Conservation (phyloP, 2,113 vertebrate species). For the Poeciliopsis turrubarensis region DNA sequence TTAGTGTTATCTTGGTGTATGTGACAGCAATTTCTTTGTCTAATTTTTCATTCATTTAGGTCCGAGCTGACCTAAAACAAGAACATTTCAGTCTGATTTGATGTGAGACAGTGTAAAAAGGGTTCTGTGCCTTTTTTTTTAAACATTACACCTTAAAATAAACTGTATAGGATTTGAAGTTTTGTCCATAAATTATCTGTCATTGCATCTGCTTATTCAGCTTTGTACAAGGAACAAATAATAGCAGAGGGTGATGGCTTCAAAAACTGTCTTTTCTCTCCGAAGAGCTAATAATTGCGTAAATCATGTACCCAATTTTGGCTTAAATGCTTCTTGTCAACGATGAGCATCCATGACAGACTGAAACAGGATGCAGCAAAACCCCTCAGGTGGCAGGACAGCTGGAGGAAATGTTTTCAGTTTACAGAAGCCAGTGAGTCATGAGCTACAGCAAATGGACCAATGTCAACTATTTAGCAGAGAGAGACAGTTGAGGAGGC, state of each 20-base stretch:
- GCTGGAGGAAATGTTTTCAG: background rate
- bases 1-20: background rate
- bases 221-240: too few species aligned
- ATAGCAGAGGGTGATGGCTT: too few species aligned
- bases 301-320: background rate
- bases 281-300: background rate
- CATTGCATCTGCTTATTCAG: too few species aligned
- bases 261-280: too few species aligned
- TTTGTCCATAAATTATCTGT: too few species aligned
- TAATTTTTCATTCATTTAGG: background rate
- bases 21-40: background rate
- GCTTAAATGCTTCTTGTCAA: conserved; percentile 22
- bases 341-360: conserved; percentile 24
- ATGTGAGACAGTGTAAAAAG: too few species aligned
- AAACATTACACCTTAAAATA: too few species aligned
- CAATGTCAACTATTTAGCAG: conserved; percentile 27
- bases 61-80: too few species aligned
- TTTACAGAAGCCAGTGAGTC: conserved; percentile 36
- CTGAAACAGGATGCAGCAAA: conserved; percentile 10
- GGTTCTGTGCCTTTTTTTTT: too few species aligned
- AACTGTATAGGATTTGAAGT: too few species aligned
- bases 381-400: background rate
- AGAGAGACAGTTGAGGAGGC: conserved; percentile 21
- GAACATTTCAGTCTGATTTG: too few species aligned
- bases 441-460: background rate